A percentile compares a stretch with the other conserved stretches of the same genome.
phyloP scores from a whole-genome alignment of 2,113 vertebrate species.

The Forbesichthys papilliferus region DNA sequence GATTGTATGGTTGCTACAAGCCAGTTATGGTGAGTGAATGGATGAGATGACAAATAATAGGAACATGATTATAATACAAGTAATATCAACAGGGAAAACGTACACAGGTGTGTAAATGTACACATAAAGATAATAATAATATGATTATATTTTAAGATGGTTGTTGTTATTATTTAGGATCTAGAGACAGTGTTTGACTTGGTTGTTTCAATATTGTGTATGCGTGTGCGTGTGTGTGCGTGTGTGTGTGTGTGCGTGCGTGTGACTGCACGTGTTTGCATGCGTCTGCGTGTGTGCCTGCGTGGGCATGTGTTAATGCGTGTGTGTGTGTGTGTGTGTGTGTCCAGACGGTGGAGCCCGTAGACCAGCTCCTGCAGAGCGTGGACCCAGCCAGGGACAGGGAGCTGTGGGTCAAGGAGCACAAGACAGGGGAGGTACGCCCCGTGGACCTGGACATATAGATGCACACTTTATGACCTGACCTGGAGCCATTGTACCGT shows the following conservation, averaged over 20 bases:
- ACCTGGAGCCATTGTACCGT: slow-evolving; percentile 17
- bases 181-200: not conserved
- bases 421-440: slow-evolving; percentile 91
- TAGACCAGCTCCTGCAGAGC: slow-evolving; percentile 93
- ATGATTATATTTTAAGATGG: not conserved
- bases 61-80: too few relatives aligned
- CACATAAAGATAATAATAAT: not conserved
- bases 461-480: slow-evolving; percentile 26
- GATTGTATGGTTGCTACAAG: too few relatives aligned
- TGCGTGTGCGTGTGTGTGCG: slow-evolving; percentile 35
- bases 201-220: not conserved
- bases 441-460: slow-evolving; percentile 98
- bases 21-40: too few relatives aligned
- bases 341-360: slow-evolving; percentile 89
- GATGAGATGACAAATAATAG: too few relatives aligned
- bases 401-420: slow-evolving; percentile 97
- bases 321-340: slow-evolving; percentile 16
- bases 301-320: not conserved
- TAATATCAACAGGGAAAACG: not conserved
- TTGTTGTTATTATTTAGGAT: not conserved
- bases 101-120: not conserved
- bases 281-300: slow-evolving; percentile 29
- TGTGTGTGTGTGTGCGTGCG: not conserved
- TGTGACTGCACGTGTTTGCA: not conserved
- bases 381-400: slow-evolving; percentile 96